A percentile compares a stretch with the other conserved stretches of the same genome.
These are phyloP conservation scores for Eucriotettix oculatus DNA, from an alignment of 2,888 invertebrate genomes.

Conservation along the genomic window DNA sequence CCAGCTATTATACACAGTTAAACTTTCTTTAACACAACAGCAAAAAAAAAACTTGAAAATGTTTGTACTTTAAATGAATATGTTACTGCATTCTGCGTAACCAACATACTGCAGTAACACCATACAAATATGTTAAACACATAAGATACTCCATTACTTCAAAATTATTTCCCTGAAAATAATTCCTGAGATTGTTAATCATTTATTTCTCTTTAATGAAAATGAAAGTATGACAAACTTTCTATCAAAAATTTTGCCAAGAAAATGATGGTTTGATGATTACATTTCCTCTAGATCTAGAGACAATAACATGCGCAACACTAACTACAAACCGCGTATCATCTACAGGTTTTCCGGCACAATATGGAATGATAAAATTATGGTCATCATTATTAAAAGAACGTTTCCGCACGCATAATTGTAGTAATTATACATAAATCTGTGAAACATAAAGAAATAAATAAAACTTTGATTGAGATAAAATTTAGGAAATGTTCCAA, in stretches of 20 bases:
- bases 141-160: background rate
- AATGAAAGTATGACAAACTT: background rate
- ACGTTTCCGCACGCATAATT: too few relatives aligned
- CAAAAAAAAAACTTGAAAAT: background rate
- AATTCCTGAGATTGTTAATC: conserved; percentile 9
- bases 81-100: background rate
- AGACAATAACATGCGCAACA: background rate
- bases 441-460: too few relatives aligned
- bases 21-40: background rate
- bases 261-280: too few relatives aligned
- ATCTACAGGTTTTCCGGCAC: background rate
- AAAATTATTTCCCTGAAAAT: conserved; percentile 6
- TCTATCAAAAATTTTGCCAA: background rate
- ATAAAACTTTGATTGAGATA: too few relatives aligned
- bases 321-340: background rate
- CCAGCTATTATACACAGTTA: background rate
- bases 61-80: background rate
- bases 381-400: too few relatives aligned
- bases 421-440: too few relatives aligned
- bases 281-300: background rate
- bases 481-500: background rate
- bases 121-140: background rate
- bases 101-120: background rate
- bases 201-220: background rate
- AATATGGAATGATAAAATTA: too few relatives aligned